Base-by-base conservation (phyloP, 2,888 invertebrate species). In the Rhagium mordax region DNA sequence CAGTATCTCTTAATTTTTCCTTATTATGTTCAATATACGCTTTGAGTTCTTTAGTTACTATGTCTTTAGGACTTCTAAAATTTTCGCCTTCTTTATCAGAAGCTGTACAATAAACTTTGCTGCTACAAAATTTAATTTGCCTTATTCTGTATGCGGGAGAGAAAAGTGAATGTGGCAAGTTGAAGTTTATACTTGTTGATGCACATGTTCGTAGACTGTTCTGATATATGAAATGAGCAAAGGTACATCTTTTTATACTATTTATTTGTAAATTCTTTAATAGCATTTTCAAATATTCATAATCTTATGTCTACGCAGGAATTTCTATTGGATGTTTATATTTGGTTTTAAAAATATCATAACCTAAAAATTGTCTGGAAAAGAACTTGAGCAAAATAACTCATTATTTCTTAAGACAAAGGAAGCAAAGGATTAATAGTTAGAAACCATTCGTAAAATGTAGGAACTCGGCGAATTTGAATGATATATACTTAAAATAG, bases 1-100 rank as follows among this genome's bases (percentile, higher is more conserved):
- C 92, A 2, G 91, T 91, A 81, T 89, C 88, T 82, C 90, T 90
- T 0, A 94, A 86, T 82, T 90, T 91, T 75, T 90, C 91, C 74
- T 91, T 92, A 79, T 90, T 92, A 66, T 91, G 90, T 76, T 92
- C 90, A 69, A 93, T 88, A 66, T 86, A 86, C 7, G 74, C 76
- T 77, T 85, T 85, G 5, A 87, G 73, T 64, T 86, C 85, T 57
- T 79, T 74, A 7, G 70, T 48, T 16, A 74, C 47, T 10, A 48
- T 59, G 47, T 65, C 27, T 66, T 67, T 67, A 47, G 18, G 53
- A 4, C 33, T 67, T 53, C 53, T 16, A 41, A 67, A 47, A 20
- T 49, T 24, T 2, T 15, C 51, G 3, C 70, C 16, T n/a, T 18
- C 59, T 53, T 51, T 61, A 59, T 70, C 53, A 60, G 73, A 61